phyloP scores from a whole-genome alignment of 2,797 vertebrate genomes.

The Thaleichthys pacificus region DNA sequence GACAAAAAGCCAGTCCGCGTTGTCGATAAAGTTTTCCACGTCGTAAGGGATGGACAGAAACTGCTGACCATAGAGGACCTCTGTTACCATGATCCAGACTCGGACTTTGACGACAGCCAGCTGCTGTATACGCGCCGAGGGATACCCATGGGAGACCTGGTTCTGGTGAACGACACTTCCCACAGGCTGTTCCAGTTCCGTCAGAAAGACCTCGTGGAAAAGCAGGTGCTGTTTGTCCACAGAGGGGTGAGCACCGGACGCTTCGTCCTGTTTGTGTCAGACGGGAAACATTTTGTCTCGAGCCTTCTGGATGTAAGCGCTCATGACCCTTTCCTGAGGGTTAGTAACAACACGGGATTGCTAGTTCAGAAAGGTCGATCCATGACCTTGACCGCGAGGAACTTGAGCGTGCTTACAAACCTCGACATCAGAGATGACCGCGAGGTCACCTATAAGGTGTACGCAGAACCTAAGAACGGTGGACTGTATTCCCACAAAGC shows the following conservation, averaged over 20 bases:
- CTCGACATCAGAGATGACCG: conserved; percentile 80
- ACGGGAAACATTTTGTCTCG: conserved; percentile 85
- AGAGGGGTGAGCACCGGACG: conserved; percentile 76
- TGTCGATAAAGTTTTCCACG: conserved; percentile 82
- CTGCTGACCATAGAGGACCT: conserved; percentile 84
- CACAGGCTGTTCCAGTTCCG: conserved; percentile 85
- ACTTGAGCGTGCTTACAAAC: conserved; percentile 85
- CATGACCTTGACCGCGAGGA: conserved; percentile 68
- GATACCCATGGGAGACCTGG: conserved; percentile 89
- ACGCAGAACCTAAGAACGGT: conserved; percentile 76
- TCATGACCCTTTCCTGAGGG: conserved; percentile 79
- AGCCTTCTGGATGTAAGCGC: conserved; percentile 85
- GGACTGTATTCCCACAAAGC: conserved; percentile 68
- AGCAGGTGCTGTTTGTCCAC: conserved; percentile 83
- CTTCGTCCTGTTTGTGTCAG: conserved; percentile 90
- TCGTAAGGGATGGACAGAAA: conserved; percentile 79
- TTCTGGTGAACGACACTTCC: conserved; percentile 78
- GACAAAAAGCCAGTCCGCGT: conserved; percentile 85
- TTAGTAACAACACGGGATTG: conserved; percentile 83
- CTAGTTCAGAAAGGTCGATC: conserved; percentile 83
- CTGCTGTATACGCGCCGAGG: conserved; percentile 84
- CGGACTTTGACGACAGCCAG: conserved; percentile 83
- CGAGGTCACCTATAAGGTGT: conserved; percentile 75
- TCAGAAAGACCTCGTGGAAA: conserved; percentile 82
- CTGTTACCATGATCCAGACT: conserved; percentile 83